Conservation (phyloP, 2,113 vertebrate genomes). For the Hippocampus zosterae region DNA sequence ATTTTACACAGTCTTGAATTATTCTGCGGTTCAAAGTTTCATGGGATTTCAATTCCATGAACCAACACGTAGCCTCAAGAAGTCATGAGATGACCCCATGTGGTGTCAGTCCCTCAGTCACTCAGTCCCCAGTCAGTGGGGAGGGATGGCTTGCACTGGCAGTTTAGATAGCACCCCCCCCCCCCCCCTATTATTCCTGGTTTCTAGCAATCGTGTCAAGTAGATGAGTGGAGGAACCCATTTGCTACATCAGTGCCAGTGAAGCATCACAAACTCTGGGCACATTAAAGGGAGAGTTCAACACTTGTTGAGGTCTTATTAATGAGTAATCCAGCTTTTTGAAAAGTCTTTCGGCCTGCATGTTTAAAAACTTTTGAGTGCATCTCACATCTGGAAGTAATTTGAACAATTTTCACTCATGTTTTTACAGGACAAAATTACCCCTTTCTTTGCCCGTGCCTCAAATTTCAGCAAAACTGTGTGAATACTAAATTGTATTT, state of each 20-base stretch:
- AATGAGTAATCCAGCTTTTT: conserved; percentile 39
- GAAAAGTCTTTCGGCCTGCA: conserved; percentile 24
- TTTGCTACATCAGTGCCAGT: conserved; percentile 25
- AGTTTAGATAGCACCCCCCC: background rate
- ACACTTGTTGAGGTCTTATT: conserved; percentile 40
- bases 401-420: conserved; percentile 14
- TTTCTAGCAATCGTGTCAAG: conserved; percentile 28
- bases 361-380: conserved; percentile 7
- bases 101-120: too few species aligned
- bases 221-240: conserved; percentile 21
- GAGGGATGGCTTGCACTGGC: background rate
- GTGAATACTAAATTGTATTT: too few species aligned
- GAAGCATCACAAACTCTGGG: conserved; percentile 37
- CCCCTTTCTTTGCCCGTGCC: too few species aligned
- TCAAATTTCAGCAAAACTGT: too few species aligned
- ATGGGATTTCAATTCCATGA: conserved; percentile 2
- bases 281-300: conserved; percentile 39
- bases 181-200: conserved; percentile 18
- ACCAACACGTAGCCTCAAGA: background rate
- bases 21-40: conserved; percentile 1
- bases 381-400: conserved; percentile 7
- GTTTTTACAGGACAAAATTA: background rate
- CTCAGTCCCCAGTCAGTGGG: conserved; percentile 1
- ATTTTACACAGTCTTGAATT: conserved; percentile 3
- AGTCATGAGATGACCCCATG: conserved; percentile 2